phyloP scores from a whole-genome alignment of 2,888 invertebrate species.

The Limnephilus lunatus region DNA sequence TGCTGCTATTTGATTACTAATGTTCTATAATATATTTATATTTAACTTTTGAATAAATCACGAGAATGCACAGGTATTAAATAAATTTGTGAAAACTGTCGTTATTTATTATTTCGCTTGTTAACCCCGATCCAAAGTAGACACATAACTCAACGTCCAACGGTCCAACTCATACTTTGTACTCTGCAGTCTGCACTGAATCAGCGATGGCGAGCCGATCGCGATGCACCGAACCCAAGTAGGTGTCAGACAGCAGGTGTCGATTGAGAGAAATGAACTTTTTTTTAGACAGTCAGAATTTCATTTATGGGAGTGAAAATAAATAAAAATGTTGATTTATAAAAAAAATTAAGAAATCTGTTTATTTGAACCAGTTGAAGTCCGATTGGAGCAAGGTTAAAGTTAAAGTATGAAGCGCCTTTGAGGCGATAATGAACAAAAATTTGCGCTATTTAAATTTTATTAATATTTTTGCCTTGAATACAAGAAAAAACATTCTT shows the following conservation, averaged over 20 bases:
- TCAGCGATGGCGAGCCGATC: neutral
- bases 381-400: too few species aligned
- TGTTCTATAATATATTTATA: neutral
- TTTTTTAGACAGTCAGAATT: neutral
- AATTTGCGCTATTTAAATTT: too few species aligned
- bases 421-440: too few species aligned
- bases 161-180: neutral
- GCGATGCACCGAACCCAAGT: neutral
- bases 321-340: neutral
- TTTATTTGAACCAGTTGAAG: too few species aligned
- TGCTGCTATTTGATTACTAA: conserved; percentile 14
- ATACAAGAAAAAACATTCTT: too few species aligned
- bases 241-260: neutral
- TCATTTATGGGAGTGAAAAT: neutral
- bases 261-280: neutral
- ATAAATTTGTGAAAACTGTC: neutral
- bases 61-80: neutral
- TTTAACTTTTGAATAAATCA: neutral
- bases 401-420: too few species aligned
- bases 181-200: neutral
- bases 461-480: too few species aligned
- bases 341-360: too few species aligned
- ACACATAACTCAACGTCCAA: neutral
- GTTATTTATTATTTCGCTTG: neutral
- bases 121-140: neutral